Base-by-base conservation (phyloP, 1,140 invertebrate species). In the Drosophila equinoxialis region DNA sequence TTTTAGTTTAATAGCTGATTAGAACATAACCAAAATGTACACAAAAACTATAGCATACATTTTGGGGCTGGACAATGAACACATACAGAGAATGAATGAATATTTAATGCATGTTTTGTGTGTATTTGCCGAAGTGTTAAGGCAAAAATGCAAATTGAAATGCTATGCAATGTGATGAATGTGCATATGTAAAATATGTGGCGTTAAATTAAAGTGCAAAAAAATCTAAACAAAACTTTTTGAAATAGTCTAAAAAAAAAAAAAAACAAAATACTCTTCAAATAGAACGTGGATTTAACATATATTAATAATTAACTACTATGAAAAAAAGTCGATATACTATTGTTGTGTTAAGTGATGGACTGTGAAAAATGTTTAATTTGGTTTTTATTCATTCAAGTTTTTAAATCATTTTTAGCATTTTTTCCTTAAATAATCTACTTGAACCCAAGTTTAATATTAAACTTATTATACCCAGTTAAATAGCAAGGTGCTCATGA, bases 1-100 rank as follows among this genome's bases (percentile, higher is more conserved):
- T 87, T 79, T 69, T 59, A 70, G 76, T 79, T 86, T 87, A 86
- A 87, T 87, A 73, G 83, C 73, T 82, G 83, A 87, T 86, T 82
- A 83, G 81, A 75, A 83, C 65, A 75, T 41, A 66, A 65, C 23
- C 48, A 67, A 45, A 63, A 17, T n/a, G 20, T 30, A 42, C 35
- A 54, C 64, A 82, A 65, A 86, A 72, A 79, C 33, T 55, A 63
- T 60, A 68, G 75, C 65, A 71, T 75, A 74, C 81, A 59, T 78
- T 81, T 86, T 37, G 41, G 81, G 70, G 58, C 73, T 57, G 69
- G n/a, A 14, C 63, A 30, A 30, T 54, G 63, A 51, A 41, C 58
- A 42, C 39, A 61, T 39, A 30, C 30, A 5, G 30, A 30, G 17
- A 37, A 37, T 60, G 8, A n/a, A 37, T 73, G 51, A 63, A 68